These are phyloP conservation scores for Dicrostonyx torquatus DNA, from an alignment of 2,797 vertebrate genomes.

Conservation along the genomic window DNA sequence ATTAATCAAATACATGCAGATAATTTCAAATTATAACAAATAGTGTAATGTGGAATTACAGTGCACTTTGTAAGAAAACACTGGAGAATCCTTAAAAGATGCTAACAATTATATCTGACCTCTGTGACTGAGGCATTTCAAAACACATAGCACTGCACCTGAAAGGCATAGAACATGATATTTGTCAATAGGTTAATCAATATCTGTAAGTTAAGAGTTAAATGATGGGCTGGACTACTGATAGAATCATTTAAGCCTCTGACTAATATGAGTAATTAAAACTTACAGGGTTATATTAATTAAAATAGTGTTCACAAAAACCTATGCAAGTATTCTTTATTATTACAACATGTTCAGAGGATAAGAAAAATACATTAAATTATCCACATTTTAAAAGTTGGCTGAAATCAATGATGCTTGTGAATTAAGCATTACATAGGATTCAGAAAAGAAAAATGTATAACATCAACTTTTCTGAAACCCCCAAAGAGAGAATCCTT, in stretches of 20 bases:
- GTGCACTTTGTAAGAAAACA: neutral
- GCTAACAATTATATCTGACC: constrained; percentile 64
- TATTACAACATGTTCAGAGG: neutral
- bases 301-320: constrained; percentile 84
- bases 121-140: constrained; percentile 70
- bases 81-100: neutral
- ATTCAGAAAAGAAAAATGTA: neutral
- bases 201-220: constrained; percentile 74
- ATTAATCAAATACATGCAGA: constrained; percentile 10
- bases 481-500: neutral
- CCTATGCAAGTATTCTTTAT: constrained; percentile 82
- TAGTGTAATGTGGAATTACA: neutral
- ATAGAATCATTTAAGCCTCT: constrained; percentile 75
- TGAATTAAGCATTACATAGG: neutral
- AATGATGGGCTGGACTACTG: constrained; percentile 78
- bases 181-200: constrained; percentile 62
- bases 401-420: constrained; percentile 71
- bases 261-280: constrained; percentile 78
- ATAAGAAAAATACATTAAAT: neutral
- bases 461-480: constrained; percentile 6
- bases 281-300: constrained; percentile 91
- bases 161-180: constrained; percentile 13
- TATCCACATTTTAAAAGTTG: neutral
- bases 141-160: constrained; percentile 71
- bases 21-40: constrained; percentile 40